Base-by-base conservation (phyloP, 2,888 invertebrate species). In the Melikaiella ostensackeni region DNA sequence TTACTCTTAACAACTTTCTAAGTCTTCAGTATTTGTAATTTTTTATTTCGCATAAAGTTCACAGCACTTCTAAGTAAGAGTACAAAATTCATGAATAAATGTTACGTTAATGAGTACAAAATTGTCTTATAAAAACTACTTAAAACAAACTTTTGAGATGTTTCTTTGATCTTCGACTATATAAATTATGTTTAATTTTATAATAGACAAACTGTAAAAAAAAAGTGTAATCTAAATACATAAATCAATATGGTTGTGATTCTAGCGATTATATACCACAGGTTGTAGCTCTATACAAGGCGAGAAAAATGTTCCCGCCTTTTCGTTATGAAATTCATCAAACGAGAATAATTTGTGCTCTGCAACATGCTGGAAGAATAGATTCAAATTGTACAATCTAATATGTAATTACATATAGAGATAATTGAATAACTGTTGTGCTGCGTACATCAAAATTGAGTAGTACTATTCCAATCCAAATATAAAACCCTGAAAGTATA, bases 251-350 rank as follows among this genome's bases (percentile, higher is more conserved):
- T 50, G 46, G 46, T 50, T 50, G 46, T 50, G 46, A 50, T 50
- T 50, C 46, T 50, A 50, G 46, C n/a, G 46, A n/a, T 50, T 74
- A 82, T 80, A 78, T 84, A 86, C 85, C 84, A 86, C 83, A 84
- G 85, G 84, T 84, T 83, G 81, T 81, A 84, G 81, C 82, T 85
- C 81, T 80, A 82, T 70, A 66, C 79, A 80, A 78, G 79, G 42
- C 46, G 77, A 74, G 76, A 76, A 80, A 79, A 70, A 79, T 83
- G 80, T 79, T 81, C 80, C 81, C 76, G 70, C 77, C 80, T 83
- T 84, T 78, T 70, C 62, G 74, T 79, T 81, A 83, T 79, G 8
- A 57, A 57, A 57, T 7, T 57, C 57, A 57, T 57, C 24, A n/a
- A n/a, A n/a, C n/a, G n/a, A n/a, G n/a, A n/a, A n/a, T n/a, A 55